phyloP scores from a whole-genome alignment of 64 coral and sea anemone genomes.

The Montipora sp. region DNA sequence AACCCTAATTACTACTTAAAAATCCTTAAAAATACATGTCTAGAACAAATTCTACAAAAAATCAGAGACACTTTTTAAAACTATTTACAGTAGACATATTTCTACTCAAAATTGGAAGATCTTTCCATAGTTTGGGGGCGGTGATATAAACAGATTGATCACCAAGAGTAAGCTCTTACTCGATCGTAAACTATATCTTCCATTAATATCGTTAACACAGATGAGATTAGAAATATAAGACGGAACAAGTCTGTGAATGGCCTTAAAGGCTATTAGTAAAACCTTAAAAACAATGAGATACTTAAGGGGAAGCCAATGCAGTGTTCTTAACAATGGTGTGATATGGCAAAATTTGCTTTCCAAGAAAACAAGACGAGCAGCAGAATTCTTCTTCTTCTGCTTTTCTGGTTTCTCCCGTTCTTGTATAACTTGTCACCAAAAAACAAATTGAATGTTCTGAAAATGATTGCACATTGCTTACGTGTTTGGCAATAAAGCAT shows the following conservation, averaged over 20 bases:
- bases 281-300: constrained; percentile 34
- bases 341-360: constrained; percentile 35
- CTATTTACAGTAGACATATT: not conserved
- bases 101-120: not conserved
- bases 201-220: not conserved
- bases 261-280: constrained; percentile 34
- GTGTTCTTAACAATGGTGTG: not conserved
- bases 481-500: too few species aligned
- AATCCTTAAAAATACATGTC: too few species aligned
- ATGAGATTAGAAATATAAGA: not conserved
- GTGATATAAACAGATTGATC: too few species aligned
- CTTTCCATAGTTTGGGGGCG: too few species aligned
- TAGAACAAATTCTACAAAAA: not conserved
- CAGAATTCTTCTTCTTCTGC: too few species aligned
- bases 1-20: too few species aligned
- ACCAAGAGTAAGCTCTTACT: too few species aligned
- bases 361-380: not conserved
- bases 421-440: too few species aligned
- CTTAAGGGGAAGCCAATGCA: constrained; percentile 25
- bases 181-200: too few species aligned
- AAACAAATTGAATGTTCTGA: too few species aligned
- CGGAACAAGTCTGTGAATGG: not conserved
- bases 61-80: not conserved
- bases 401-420: too few species aligned
- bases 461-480: too few species aligned